These are phyloP conservation scores for Carcharodon carcharias DNA, from an alignment of 2,797 vertebrate genomes.

Conservation along the genomic window DNA sequence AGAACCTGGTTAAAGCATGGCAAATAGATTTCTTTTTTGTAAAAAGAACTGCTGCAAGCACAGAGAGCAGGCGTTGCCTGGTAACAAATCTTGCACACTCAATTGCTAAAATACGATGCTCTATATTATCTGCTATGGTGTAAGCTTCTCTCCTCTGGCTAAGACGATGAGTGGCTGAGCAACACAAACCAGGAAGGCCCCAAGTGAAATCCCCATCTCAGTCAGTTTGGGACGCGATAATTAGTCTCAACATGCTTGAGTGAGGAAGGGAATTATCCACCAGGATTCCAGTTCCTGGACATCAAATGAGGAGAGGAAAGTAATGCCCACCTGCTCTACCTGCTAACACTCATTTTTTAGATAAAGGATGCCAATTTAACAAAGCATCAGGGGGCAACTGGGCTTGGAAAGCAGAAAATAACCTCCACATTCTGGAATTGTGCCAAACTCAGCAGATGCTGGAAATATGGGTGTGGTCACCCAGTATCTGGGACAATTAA, in stretches of 20 bases:
- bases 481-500: background rate
- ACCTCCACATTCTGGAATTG: background rate
- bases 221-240: background rate
- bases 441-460: background rate
- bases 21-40: background rate
- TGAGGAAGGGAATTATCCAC: background rate
- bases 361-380: background rate
- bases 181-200: background rate
- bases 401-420: background rate
- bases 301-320: background rate
- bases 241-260: background rate
- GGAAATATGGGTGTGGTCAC: background rate
- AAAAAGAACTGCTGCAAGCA: background rate
- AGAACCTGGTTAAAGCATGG: background rate
- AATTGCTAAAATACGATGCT: background rate
- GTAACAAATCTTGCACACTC: background rate
- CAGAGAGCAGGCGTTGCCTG: background rate
- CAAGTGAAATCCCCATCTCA: background rate
- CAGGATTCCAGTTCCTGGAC: background rate
- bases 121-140: background rate
- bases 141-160: background rate
- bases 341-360: background rate
- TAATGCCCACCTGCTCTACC: background rate
- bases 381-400: background rate
- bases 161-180: background rate